These are phyloP conservation scores for Calameuta pallipes DNA, from an alignment of 2,888 invertebrate species.

Conservation along the genomic window DNA sequence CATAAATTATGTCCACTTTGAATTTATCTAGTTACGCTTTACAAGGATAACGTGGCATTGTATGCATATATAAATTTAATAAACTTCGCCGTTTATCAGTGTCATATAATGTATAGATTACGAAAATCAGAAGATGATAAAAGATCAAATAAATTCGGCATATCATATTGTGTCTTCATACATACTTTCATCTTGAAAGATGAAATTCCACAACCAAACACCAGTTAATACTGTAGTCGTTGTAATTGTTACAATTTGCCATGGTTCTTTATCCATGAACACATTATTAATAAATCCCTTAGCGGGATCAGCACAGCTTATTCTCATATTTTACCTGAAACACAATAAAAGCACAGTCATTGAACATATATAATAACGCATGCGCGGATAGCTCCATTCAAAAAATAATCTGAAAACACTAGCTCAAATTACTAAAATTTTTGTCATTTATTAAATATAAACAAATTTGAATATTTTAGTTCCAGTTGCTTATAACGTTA, in stretches of 20 bases:
- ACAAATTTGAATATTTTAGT: too few relatives aligned
- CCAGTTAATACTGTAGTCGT: conserved; percentile 77
- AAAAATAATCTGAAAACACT: too few relatives aligned
- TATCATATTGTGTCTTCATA: conserved; percentile 26
- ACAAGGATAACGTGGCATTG: too few relatives aligned
- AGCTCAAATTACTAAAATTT: too few relatives aligned
- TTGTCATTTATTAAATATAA: too few relatives aligned
- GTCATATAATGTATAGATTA: too few relatives aligned
- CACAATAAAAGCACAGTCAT: not conserved
- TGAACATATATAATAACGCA: too few relatives aligned
- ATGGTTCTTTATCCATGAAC: conserved; percentile 80
- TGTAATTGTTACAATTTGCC: conserved; percentile 84
- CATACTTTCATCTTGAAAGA: conserved; percentile 78
- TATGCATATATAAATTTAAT: not conserved
- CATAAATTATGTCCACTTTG: too few relatives aligned
- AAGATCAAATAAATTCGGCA: conserved; percentile 19
- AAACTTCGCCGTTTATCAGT: not conserved
- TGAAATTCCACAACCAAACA: conserved; percentile 80
- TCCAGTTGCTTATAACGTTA: too few relatives aligned
- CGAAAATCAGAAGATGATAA: conserved; percentile 8
- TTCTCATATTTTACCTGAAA: conserved; percentile 1
- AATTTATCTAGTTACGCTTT: too few relatives aligned
- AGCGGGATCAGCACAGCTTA: conserved; percentile 49
- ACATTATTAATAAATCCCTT: conserved; percentile 70
- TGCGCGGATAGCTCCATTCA: too few relatives aligned